Evolutionary conservation across 2,797 vertebrate species (phyloP).

Genomic region (Sphenodon punctatus): DNA sequence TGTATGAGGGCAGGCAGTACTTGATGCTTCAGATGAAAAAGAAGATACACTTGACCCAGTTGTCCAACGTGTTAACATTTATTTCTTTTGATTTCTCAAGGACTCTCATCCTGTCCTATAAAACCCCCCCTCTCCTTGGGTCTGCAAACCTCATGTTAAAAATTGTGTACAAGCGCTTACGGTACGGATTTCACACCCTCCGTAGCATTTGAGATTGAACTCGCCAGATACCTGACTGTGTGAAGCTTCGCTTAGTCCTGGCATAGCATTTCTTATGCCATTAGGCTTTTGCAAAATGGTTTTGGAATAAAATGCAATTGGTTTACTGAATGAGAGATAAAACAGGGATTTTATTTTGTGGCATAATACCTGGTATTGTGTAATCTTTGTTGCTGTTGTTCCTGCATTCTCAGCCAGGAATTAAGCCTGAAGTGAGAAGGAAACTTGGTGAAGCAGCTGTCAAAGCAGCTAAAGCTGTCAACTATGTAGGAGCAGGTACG

Average conservation of each 20-base stretch:
- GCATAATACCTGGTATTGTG: background rate
- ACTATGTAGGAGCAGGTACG: constrained; percentile 94
- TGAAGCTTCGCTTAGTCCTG: too few relatives aligned
- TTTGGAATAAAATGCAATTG: background rate
- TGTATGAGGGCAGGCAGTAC: too few relatives aligned
- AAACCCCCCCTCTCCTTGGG: background rate
- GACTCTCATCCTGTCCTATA: background rate
- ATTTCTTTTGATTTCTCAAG: background rate
- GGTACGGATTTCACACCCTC: too few relatives aligned
- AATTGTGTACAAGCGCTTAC: too few relatives aligned
- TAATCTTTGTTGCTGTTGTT: background rate
- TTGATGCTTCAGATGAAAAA: background rate
- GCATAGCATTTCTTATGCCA: too few relatives aligned
- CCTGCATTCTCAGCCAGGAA: constrained; percentile 84
- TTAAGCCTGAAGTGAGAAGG: constrained; percentile 87
- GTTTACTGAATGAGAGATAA: background rate
- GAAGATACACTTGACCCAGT: background rate
- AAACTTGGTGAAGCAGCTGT: constrained; percentile 95
- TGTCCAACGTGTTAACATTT: background rate
- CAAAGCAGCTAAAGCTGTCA: constrained; percentile 92
- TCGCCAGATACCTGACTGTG: too few relatives aligned
- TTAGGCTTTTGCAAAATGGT: too few relatives aligned
- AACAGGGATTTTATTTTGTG: background rate
- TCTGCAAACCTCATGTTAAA: background rate
- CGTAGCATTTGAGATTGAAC: too few relatives aligned